Conservation (phyloP, 2,888 invertebrate genomes). For the Pocota personata region DNA sequence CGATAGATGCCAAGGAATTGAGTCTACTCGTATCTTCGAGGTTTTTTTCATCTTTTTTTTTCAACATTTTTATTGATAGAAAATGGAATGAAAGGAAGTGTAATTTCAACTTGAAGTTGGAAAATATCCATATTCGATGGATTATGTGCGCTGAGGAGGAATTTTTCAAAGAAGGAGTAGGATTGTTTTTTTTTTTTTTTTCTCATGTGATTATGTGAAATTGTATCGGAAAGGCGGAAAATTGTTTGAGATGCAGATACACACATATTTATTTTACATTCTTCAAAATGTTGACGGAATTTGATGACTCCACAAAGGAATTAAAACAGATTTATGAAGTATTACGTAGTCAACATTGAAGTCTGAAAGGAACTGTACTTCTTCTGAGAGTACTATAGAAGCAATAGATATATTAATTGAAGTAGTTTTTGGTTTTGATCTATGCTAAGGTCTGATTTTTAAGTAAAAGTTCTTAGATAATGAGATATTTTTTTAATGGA, state of each 20-base stretch:
- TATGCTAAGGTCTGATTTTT: too few relatives aligned
- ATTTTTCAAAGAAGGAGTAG: background rate
- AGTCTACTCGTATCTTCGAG: background rate
- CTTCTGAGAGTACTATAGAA: too few relatives aligned
- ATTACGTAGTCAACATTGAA: background rate
- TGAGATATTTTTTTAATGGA: too few relatives aligned
- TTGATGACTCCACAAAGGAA: background rate
- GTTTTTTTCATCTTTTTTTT: conserved; percentile 19
- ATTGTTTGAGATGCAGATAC: conserved; percentile 18
- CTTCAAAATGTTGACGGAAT: conserved; percentile 1
- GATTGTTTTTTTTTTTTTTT: background rate
- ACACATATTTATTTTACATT: background rate
- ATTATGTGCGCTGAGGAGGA: conserved; percentile 23
- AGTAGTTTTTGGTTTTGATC: too few relatives aligned
- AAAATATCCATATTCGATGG: conserved; percentile 41
- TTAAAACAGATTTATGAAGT: background rate
- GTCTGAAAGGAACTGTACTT: background rate
- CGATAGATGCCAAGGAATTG: conserved; percentile 29
- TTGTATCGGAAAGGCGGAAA: conserved; percentile 13
- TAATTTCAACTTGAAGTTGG: conserved; percentile 45
- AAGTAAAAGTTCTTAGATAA: too few relatives aligned
- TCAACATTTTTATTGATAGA: conserved; percentile 55
- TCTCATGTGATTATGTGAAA: conserved; percentile 1
- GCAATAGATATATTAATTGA: too few relatives aligned
- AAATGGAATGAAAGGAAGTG: conserved; percentile 63